Conservation (phyloP, 1,140 invertebrate genomes). For the Planococcus citri region DNA sequence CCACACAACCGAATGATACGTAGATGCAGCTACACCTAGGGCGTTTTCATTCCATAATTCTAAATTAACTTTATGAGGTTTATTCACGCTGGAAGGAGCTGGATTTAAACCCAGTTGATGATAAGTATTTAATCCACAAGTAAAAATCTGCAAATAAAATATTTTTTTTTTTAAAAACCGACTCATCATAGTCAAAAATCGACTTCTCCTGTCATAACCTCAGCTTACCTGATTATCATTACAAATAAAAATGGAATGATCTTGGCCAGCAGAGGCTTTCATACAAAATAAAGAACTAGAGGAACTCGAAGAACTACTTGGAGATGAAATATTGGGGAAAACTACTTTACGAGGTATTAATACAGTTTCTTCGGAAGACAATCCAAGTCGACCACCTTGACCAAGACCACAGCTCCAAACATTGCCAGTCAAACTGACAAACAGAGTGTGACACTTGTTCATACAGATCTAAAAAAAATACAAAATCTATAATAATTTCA, state of each 20-base stretch:
- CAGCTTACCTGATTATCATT: background rate
- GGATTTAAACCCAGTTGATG: conserved; percentile 47
- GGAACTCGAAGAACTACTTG: background rate
- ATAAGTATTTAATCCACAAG: conserved; percentile 50
- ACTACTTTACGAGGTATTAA: conserved; percentile 41
- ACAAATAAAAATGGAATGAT: background rate
- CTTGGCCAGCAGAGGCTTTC: background rate
- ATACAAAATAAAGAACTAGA: background rate
- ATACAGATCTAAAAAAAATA: conserved; percentile 39
- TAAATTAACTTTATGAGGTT: conserved; percentile 38
- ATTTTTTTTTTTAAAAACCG: background rate
- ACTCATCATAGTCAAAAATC: no score
- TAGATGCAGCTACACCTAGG: conserved; percentile 43
- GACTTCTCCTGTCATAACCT: no score
- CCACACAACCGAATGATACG: conserved; percentile 56
- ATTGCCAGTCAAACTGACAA: conserved; percentile 41
- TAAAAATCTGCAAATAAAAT: conserved; percentile 39
- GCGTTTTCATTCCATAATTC: conserved; percentile 30
- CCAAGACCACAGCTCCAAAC: conserved; percentile 60
- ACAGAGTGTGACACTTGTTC: conserved; percentile 58
- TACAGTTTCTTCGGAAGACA: conserved; percentile 43
- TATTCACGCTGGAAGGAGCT: conserved; percentile 37
- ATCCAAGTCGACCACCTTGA: conserved; percentile 54
- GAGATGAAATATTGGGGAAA: background rate
- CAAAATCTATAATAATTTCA: conserved; percentile 24